Base-by-base conservation (phyloP, 2,113 vertebrate genomes). In the Bagarius yarrelli region DNA sequence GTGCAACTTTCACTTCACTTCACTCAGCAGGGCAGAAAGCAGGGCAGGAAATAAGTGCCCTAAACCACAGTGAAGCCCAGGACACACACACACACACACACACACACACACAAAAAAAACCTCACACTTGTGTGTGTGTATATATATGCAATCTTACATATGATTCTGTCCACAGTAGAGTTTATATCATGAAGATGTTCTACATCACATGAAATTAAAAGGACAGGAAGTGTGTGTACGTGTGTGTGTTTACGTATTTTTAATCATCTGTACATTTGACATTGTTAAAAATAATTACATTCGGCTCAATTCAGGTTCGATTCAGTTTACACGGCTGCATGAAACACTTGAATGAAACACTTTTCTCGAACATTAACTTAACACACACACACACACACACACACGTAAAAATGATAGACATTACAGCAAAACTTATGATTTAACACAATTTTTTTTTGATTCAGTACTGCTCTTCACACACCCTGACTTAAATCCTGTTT, bases 1-100 rank as follows among this genome's bases (percentile, higher is more conserved):
- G 91, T 93, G 92, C 91, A 94, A 93, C 91, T 92, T 93, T 92
- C 92, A 91, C 90, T 91, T 92, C 92, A 91, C 90, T 91, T 93
- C 92, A 94, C 90, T 93, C 87, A 91, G 91, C 90, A 92, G 90
- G 94, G 91, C 91, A 91, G 92, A 90, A 89, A 92, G 88, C 89
- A 91, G 92, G 92, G 89, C 91, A 91, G 89, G 91, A 91, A 90
- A 90, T 88, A 80, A 64, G 71, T 60, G 86, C 90, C 92, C 89
- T 90, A 91, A 93, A 90, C 87, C 90, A 94, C 91, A 94, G 90
- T 94, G 92, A 91, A 89, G 86, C 90, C 90, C 89, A 90, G 92
- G 92, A 40, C 60, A 70, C 34, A 59, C 59, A 64, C 71, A 64
- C 55, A 34, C 64, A n/a, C 64, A 55, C 59, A 23, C 66, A 27